A percentile compares a stretch with the other conserved stretches of the same genome.
These are phyloP conservation scores for Nothobranchius furzeri DNA, from an alignment of 2,113 vertebrate species.

Conservation along the genomic window DNA sequence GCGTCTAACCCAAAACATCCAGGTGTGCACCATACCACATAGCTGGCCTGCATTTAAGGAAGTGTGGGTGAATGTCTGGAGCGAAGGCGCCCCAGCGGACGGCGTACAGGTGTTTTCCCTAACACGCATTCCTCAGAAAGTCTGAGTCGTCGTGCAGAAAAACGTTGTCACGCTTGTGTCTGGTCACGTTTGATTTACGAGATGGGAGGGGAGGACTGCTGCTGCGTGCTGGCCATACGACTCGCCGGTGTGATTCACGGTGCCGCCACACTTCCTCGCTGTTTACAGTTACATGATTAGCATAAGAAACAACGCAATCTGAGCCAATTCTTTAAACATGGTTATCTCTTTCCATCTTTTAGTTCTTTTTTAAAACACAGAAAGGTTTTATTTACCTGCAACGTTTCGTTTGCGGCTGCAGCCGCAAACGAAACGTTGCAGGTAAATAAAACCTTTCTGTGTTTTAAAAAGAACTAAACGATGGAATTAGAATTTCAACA, in stretches of 20 bases:
- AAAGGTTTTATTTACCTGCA: too few relatives aligned
- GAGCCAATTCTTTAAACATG: constrained; percentile 2
- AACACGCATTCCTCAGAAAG: constrained; percentile 50
- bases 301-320: neutral
- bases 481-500: too few relatives aligned
- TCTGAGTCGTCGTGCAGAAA: constrained; percentile 34
- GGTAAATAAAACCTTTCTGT: too few relatives aligned
- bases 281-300: constrained; percentile 7
- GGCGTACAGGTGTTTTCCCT: constrained; percentile 53
- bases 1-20: constrained; percentile 42
- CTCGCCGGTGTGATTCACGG: constrained; percentile 45
- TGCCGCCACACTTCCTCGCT: constrained; percentile 1
- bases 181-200: constrained; percentile 53
- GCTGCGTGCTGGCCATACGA: constrained; percentile 36
- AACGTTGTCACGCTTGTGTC: constrained; percentile 33
- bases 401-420: too few relatives aligned
- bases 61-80: constrained; percentile 70
- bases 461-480: too few relatives aligned
- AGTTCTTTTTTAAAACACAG: too few relatives aligned
- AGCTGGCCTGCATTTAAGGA: constrained; percentile 53
- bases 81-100: constrained; percentile 26
- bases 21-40: constrained; percentile 69
- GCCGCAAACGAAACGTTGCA: too few relatives aligned
- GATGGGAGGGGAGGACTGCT: constrained; percentile 26
- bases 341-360: too few relatives aligned